Evolutionary conservation across 92 coral and sea anemone species (phyloP).

Genomic region (Heteractis magnifica): DNA sequence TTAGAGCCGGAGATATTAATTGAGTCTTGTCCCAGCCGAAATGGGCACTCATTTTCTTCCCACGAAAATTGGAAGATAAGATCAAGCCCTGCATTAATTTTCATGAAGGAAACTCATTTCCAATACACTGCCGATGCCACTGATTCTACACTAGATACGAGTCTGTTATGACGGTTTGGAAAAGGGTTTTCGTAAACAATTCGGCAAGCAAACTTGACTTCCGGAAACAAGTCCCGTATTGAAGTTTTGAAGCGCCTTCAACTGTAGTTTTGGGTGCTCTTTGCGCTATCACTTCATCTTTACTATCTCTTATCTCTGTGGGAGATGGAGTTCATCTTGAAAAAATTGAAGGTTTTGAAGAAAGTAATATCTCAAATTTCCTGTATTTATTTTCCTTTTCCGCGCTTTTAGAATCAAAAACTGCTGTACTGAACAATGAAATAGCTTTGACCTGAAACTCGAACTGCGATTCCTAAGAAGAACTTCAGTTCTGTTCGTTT

Average conservation of each 20-base stretch:
- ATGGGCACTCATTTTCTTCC: conserved; percentile 58
- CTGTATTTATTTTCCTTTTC: conserved; percentile 48
- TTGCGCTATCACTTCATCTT: conserved; percentile 25
- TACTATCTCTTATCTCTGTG: conserved; percentile 47
- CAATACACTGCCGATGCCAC: conserved; percentile 57
- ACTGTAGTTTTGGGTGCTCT: conserved; percentile 31
- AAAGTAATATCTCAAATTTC: conserved; percentile 54
- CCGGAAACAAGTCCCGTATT: conserved; percentile 61
- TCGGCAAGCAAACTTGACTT: conserved; percentile 43
- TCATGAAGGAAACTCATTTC: conserved; percentile 72
- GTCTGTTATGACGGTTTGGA: conserved; percentile 66
- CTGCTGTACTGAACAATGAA: conserved; percentile 9
- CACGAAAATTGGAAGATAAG: conserved; percentile 42
- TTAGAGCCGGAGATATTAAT: conserved; percentile 38
- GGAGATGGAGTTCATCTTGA: conserved; percentile 51
- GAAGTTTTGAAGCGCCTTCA: conserved; percentile 26
- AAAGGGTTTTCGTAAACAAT: conserved; percentile 76
- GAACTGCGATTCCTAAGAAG: neutral
- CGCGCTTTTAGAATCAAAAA: conserved; percentile 28
- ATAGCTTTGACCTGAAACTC: conserved; percentile 4
- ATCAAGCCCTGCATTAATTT: conserved; percentile 58
- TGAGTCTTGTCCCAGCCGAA: conserved; percentile 49
- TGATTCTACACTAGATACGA: conserved; percentile 70
- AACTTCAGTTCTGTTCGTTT: conserved; percentile 3
- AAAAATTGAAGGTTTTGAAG: conserved; percentile 44